A percentile compares a stretch with the other conserved stretches of the same genome.
Conservation (phyloP, 1,140 invertebrate species). For the Cataglyphis hispanica region DNA sequence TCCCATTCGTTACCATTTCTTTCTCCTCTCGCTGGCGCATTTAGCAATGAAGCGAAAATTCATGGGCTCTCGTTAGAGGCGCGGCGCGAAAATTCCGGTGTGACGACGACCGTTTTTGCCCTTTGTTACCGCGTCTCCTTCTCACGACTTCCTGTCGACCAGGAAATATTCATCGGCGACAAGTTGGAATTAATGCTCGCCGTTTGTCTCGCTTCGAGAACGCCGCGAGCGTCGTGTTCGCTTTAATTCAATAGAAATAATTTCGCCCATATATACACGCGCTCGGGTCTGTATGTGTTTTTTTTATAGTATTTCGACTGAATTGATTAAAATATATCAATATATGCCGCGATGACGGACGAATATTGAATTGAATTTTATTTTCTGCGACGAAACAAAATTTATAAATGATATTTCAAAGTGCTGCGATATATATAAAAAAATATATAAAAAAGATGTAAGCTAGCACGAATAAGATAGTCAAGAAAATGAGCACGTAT, state of each 20-base stretch:
- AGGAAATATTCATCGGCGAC: constrained; percentile 38
- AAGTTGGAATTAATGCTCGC: constrained; percentile 49
- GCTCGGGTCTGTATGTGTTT: not conserved
- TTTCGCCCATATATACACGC: not conserved
- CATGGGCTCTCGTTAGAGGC: constrained; percentile 55
- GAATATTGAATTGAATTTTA: constrained; percentile 56
- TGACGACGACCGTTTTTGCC: not conserved
- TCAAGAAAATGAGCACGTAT: not conserved
- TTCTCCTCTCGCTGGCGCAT: constrained; percentile 30
- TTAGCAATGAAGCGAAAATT: constrained; percentile 59
- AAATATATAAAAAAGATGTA: not conserved
- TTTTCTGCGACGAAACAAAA: not conserved
- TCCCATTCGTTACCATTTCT: constrained; percentile 32
- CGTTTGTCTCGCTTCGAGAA: constrained; percentile 29
- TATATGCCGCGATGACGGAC: not conserved
- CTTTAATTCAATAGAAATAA: constrained; percentile 52
- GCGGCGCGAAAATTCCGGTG: constrained; percentile 9
- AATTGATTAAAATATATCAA: constrained; percentile 50
- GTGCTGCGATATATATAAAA: not conserved
- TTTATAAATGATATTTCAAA: constrained; percentile 26
- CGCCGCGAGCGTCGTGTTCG: not conserved
- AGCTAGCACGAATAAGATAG: not conserved
- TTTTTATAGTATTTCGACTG: constrained; percentile 18
- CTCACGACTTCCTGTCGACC: constrained; percentile 9
- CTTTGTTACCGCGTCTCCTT: constrained; percentile 35